A percentile compares a stretch with the other conserved stretches of the same genome.
phyloP scores from a whole-genome alignment of 2,888 invertebrate genomes.

The Phortica magna region DNA sequence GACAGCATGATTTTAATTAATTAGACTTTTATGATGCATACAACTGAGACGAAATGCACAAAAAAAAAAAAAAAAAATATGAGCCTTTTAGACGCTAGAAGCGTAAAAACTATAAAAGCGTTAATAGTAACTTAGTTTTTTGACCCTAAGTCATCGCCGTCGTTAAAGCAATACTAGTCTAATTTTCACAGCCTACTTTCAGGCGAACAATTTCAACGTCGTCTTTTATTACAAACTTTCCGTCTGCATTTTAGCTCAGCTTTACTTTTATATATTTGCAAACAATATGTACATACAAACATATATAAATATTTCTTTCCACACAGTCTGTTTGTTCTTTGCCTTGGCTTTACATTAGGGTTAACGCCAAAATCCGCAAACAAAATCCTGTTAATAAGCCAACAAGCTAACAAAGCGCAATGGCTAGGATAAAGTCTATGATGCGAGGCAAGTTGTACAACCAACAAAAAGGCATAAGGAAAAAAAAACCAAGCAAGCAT shows the following conservation, averaged over 20 bases:
- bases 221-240: neutral
- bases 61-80: neutral
- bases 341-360: neutral
- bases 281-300: slow-evolving; percentile 1
- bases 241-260: neutral
- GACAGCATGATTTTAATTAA: slow-evolving; percentile 74
- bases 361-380: slow-evolving; percentile 1
- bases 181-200: slow-evolving; percentile 5
- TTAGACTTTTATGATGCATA: slow-evolving; percentile 72
- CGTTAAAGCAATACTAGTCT: neutral
- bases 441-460: neutral
- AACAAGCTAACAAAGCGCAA: neutral
- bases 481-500: neutral
- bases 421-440: neutral
- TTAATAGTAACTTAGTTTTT: neutral
- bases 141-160: neutral
- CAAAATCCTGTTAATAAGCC: slow-evolving; percentile 7
- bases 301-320: slow-evolving; percentile 10
- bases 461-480: neutral
- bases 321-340: neutral
- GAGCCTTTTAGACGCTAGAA: neutral
- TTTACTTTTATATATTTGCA: slow-evolving; percentile 6
- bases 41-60: slow-evolving; percentile 35
- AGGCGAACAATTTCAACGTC: neutral
- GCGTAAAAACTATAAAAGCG: slow-evolving; percentile 2